Evolutionary conservation across 2,797 vertebrate species (phyloP).

Genomic region (Psittacula derbiana): DNA sequence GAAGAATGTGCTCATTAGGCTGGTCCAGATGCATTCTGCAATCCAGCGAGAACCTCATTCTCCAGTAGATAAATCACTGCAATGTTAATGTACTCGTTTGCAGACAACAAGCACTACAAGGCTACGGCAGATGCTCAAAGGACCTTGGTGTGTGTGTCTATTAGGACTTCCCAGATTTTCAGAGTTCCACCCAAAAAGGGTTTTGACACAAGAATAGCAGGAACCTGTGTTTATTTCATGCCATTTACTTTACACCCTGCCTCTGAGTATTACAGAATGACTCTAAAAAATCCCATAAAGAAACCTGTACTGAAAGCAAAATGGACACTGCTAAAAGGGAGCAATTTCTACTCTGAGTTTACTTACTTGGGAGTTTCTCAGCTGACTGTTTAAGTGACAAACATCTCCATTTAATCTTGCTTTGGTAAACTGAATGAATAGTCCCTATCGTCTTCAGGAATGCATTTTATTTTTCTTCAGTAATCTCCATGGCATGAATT

Average conservation of each 20-base stretch:
- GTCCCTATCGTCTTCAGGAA: not conserved
- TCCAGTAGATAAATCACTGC: conserved; percentile 29
- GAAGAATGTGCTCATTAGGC: conserved; percentile 58
- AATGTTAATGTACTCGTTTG: not conserved
- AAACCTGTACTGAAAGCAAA: not conserved
- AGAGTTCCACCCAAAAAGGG: not conserved
- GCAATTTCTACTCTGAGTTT: not conserved
- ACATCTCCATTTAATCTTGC: not conserved
- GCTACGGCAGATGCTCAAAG: not conserved
- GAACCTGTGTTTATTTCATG: not conserved
- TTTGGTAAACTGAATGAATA: not conserved
- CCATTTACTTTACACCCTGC: not conserved
- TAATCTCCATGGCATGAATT: not conserved
- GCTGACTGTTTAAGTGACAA: not conserved
- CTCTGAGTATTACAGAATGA: not conserved
- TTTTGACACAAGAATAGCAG: not conserved
- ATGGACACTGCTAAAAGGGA: not conserved
- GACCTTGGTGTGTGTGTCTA: not conserved
- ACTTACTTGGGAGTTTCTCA: not conserved
- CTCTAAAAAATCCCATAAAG: not conserved
- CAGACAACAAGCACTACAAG: not conserved
- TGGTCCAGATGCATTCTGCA: conserved; percentile 55
- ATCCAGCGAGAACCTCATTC: not conserved
- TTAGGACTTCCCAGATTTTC: not conserved
- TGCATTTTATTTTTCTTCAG: not conserved